A percentile compares a stretch with the other conserved stretches of the same genome.
Conservation (phyloP, 1,140 invertebrate genomes). For the Augochlora pura region DNA sequence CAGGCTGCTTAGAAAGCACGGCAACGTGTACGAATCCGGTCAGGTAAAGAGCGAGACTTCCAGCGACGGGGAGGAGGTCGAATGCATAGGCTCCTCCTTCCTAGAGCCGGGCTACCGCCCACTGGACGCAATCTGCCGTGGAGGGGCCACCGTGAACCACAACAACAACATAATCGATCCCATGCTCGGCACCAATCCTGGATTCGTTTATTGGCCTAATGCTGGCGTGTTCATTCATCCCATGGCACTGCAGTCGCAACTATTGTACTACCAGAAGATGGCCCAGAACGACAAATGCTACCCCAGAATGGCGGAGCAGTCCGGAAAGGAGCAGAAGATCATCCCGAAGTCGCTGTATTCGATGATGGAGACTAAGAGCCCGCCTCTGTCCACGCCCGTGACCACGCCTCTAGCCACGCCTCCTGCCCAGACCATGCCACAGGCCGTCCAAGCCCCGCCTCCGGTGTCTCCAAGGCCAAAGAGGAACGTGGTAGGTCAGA, state of each 20-base stretch:
- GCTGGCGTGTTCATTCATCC: conserved; percentile 87
- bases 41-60: conserved; percentile 81
- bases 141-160: conserved; percentile 53
- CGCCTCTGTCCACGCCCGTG: conserved; percentile 49
- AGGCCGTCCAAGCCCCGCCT: conserved; percentile 53
- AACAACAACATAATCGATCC: conserved; percentile 60
- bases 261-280: conserved; percentile 87
- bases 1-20: conserved; percentile 82
- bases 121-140: conserved; percentile 26
- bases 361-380: conserved; percentile 71
- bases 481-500: conserved; percentile 63
- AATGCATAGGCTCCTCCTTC: conserved; percentile 80
- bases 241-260: conserved; percentile 85
- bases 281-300: conserved; percentile 78
- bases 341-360: conserved; percentile 72
- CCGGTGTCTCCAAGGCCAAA: conserved; percentile 70
- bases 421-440: conserved; percentile 57
- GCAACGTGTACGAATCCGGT: conserved; percentile 81
- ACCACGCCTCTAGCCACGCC: conserved; percentile 44
- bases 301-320: conserved; percentile 42
- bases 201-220: conserved; percentile 86
- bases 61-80: conserved; percentile 81
- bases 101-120: conserved; percentile 48
- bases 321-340: conserved; percentile 72
- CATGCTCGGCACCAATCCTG: conserved; percentile 66